Conservation (phyloP, 1,140 invertebrate genomes). For the Drosophila subobscura region DNA sequence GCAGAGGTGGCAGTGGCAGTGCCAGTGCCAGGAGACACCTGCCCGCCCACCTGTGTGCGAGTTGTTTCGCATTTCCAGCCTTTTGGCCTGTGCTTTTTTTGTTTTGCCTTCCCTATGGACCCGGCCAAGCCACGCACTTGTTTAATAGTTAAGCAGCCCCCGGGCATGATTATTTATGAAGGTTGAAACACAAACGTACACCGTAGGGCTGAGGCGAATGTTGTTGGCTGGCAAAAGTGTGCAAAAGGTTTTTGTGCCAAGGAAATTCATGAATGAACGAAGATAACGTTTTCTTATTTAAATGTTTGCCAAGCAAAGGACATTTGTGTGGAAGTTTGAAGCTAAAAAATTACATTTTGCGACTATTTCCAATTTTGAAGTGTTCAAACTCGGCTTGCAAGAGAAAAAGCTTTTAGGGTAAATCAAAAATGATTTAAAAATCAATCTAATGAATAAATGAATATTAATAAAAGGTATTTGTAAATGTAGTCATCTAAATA, state of each 20-base stretch:
- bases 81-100: slow-evolving; percentile 32
- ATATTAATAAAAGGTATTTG: no score
- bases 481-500: no score
- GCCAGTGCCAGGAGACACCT: slow-evolving; percentile 28
- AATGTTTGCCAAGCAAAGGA: slow-evolving; percentile 4
- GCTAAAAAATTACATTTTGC: background rate
- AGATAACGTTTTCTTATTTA: slow-evolving; percentile 10
- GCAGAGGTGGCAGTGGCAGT: slow-evolving; percentile 6
- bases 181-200: background rate
- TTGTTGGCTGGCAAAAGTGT: slow-evolving; percentile 20
- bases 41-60: slow-evolving; percentile 35
- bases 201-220: background rate
- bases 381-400: no score
- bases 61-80: slow-evolving; percentile 17
- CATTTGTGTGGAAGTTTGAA: background rate
- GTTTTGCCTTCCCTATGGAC: slow-evolving; percentile 2
- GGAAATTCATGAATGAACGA: slow-evolving; percentile 1
- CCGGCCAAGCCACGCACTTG: slow-evolving; percentile 39
- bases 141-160: slow-evolving; percentile 33
- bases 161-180: slow-evolving; percentile 14
- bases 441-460: no score
- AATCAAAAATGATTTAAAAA: no score
- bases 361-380: no score
- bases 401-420: no score
- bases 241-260: background rate